These are phyloP conservation scores for Trypoxylon attenuatum DNA, from an alignment of 2,888 invertebrate genomes.

Conservation along the genomic window DNA sequence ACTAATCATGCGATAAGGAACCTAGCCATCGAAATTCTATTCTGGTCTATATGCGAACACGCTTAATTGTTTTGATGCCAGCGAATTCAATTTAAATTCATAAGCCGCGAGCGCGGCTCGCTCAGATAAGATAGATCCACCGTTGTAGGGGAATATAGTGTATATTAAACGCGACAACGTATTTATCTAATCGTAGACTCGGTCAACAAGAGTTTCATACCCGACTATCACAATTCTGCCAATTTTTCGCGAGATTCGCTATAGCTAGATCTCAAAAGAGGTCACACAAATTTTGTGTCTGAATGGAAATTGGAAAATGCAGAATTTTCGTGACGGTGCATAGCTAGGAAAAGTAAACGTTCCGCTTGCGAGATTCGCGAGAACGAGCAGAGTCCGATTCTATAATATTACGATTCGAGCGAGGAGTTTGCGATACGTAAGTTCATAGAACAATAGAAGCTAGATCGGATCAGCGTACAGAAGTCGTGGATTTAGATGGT, in stretches of 20 bases:
- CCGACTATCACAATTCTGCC: neutral
- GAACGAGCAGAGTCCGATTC: conserved; percentile 29
- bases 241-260: neutral
- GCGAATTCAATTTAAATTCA: conserved; percentile 1
- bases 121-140: conserved; percentile 33
- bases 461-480: conserved; percentile 55
- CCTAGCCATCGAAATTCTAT: neutral
- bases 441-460: conserved; percentile 51
- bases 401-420: conserved; percentile 43
- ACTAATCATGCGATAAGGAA: neutral
- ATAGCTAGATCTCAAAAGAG: neutral
- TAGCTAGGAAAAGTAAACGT: neutral
- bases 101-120: neutral
- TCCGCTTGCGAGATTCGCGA: neutral
- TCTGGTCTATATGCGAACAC: neutral
- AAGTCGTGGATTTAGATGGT: conserved; percentile 55
- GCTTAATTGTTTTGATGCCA: neutral
- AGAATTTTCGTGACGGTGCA: neutral
- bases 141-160: conserved; percentile 20
- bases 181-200: conserved; percentile 29
- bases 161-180: conserved; percentile 11
- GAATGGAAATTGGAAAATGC: neutral
- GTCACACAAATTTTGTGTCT: no score
- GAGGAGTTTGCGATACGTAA: conserved; percentile 39
- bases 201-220: conserved; percentile 8